These are phyloP conservation scores for Anguilla marmorata DNA, from an alignment of 2,797 vertebrate genomes.

Conservation along the genomic window DNA sequence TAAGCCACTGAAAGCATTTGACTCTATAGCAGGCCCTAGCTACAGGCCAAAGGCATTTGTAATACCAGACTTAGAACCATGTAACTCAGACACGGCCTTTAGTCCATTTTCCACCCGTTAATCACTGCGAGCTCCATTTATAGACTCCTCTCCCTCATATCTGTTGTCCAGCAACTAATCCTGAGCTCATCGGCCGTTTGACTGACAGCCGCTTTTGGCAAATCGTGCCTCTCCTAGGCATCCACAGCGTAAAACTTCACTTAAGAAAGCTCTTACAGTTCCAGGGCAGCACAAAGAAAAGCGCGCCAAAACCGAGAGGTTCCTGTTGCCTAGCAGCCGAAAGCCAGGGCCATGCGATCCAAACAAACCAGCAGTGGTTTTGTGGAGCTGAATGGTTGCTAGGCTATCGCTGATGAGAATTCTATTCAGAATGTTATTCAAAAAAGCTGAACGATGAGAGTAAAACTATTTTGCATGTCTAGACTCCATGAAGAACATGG, in stretches of 20 bases:
- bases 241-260: neutral
- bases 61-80: neutral
- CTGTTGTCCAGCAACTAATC: neutral
- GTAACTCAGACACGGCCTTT: neutral
- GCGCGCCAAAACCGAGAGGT: constrained; percentile 31
- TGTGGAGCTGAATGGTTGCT: constrained; percentile 57
- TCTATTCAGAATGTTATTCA: constrained; percentile 44
- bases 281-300: neutral
- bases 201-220: neutral
- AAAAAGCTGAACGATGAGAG: constrained; percentile 30
- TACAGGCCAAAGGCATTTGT: neutral
- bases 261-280: neutral
- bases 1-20: neutral
- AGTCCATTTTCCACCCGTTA: neutral
- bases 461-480: constrained; percentile 41
- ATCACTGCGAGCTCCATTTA: neutral
- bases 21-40: neutral
- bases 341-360: constrained; percentile 48
- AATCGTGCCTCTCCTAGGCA: constrained; percentile 10
- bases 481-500: constrained; percentile 37
- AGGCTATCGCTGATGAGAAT: constrained; percentile 57
- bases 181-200: neutral
- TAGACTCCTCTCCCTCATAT: neutral
- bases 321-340: constrained; percentile 67
- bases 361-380: constrained; percentile 47